Base-by-base conservation (phyloP, 2,888 invertebrate genomes). In the Liodrosophila aerea region DNA sequence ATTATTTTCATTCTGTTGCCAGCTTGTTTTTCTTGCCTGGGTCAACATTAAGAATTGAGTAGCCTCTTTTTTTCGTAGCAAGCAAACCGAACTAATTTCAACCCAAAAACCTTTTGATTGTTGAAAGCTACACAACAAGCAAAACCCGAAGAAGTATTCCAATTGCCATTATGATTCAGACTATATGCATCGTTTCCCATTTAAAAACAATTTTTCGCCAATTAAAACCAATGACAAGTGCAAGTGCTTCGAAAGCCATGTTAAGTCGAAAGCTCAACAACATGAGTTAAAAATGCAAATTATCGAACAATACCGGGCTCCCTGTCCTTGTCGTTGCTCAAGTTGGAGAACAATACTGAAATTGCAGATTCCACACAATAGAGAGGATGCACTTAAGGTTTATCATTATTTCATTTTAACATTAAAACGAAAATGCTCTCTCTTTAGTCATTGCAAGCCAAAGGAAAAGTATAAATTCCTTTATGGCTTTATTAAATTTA, bases 41-140 rank as follows among this genome's bases (percentile, higher is more conserved):
- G 53, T 62, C 71, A 76, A 73, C 70, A 73, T 64, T 63, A 63
- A 52, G 68, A 56, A 73, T 61, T 44, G 56, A 62, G 53, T 36
- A 12, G 31, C 47, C 11, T 4, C 16, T 18, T 8, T 41, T 41
- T 54, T 54, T 39, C n/a, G 33, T 29, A 49, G 16, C 33, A 34
- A 46, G 16, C 29, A 31, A 50, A 15, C 12, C 36, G 27, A 44
- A 41, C 54, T 66, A 71, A 74, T 71, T 77, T 81, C 44, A 41
- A 46, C 58, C 39, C 39, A 15, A 36, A 45, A 53, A 27, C 40
- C 40, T 62, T 39, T 49, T 60, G 63, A 60, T 61, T 54, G 49
- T 41, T 27, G 5, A 22, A 44, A 45, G 51, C 18, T 43, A 31
- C 29, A 44, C 15, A 50, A 43, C 39, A 8, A 29, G 29, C 11